phyloP scores from a whole-genome alignment of 2,113 vertebrate genomes.

The Opisthocomus hoazin region DNA sequence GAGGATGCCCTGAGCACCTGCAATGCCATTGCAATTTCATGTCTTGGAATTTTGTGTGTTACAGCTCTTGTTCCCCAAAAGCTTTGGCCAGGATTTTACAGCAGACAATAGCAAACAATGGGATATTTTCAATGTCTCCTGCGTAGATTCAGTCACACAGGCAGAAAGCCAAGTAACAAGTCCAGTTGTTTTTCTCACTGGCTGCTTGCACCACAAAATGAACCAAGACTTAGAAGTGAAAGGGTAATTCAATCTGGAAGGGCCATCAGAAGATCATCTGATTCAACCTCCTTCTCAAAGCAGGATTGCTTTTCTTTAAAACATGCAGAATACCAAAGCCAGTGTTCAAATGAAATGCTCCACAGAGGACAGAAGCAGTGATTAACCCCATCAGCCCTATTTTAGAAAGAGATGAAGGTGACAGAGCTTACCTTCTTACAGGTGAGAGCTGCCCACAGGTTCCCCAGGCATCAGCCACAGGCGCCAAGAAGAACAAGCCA shows the following conservation, averaged over 20 bases:
- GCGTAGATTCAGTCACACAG: not conserved
- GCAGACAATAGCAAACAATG: fast-evolving
- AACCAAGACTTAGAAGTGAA: not conserved
- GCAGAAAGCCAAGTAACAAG: not conserved
- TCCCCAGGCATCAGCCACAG: not conserved
- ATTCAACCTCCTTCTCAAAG: not conserved
- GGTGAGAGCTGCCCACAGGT: fast-evolving
- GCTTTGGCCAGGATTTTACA: not conserved
- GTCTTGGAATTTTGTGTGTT: not conserved
- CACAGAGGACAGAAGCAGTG: not conserved
- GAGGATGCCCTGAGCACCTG: not conserved
- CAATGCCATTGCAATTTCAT: not conserved
- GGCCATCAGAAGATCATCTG: not conserved
- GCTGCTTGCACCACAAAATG: not conserved
- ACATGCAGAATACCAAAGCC: not conserved
- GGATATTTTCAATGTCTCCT: not conserved
- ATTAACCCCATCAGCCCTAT: not conserved
- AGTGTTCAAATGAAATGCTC: not conserved
- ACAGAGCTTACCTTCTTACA: not conserved
- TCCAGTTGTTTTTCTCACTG: not conserved
- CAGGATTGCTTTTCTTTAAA: not conserved
- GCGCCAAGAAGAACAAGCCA: not conserved
- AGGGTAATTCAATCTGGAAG: not conserved
- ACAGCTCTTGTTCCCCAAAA: not conserved
- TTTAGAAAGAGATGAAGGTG: not conserved